phyloP scores from a whole-genome alignment of 1,140 invertebrate genomes.

The Theocolax elegans region DNA sequence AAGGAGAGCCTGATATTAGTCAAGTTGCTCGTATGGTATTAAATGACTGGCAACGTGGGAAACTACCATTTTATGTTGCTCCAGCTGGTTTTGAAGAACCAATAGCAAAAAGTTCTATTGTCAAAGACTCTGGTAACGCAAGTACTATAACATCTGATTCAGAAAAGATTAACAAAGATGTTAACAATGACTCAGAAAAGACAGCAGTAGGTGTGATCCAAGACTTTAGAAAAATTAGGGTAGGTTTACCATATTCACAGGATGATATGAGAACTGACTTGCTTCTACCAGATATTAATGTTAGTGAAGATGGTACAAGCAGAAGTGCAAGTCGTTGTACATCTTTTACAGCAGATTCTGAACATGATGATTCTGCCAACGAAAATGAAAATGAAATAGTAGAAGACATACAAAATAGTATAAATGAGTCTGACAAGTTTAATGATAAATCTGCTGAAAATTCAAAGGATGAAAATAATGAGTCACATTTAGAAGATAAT shows the following conservation, averaged over 20 bases:
- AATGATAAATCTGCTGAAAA: conserved; percentile 37
- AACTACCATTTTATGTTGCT: conserved; percentile 92
- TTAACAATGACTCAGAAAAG: conserved; percentile 31
- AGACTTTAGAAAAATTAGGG: conserved; percentile 85
- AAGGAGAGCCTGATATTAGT: conserved; percentile 92
- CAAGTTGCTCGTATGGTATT: conserved; percentile 94
- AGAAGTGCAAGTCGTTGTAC: conserved; percentile 1
- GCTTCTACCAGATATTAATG: conserved; percentile 41
- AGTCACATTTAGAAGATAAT: conserved; percentile 31
- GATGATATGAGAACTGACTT: conserved; percentile 69
- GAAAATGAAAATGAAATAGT: conserved; percentile 42
- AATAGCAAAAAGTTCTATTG: conserved; percentile 54
- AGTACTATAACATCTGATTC: conserved; percentile 44
- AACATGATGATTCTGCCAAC: conserved; percentile 49
- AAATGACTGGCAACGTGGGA: conserved; percentile 99
- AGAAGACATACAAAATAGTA: not conserved
- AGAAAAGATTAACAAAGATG: conserved; percentile 50
- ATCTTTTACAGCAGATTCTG: conserved; percentile 34
- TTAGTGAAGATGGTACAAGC: conserved; percentile 25
- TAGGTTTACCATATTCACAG: conserved; percentile 77
- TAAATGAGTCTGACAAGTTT: not conserved
- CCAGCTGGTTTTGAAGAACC: conserved; percentile 83
- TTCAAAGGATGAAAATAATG: conserved; percentile 45
- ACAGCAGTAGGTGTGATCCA: conserved; percentile 70
- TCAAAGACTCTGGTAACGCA: conserved; percentile 38